These are phyloP conservation scores for Pitangus sulphuratus DNA, from an alignment of 2,797 vertebrate species.

Conservation along the genomic window DNA sequence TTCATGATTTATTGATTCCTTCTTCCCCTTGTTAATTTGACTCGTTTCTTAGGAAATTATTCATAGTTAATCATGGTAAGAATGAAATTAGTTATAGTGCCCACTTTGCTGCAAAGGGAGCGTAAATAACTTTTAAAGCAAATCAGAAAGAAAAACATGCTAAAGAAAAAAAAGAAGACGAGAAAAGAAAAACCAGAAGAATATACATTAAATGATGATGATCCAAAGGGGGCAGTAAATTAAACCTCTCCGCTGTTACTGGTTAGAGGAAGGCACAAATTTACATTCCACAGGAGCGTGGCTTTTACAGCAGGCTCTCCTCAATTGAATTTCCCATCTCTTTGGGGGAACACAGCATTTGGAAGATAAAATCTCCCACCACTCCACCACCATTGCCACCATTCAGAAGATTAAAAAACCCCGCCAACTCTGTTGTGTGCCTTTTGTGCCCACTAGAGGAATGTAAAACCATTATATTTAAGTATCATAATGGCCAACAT, in stretches of 20 bases:
- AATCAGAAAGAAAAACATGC: conserved; percentile 49
- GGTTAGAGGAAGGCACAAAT: conserved; percentile 60
- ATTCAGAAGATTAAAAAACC: conserved; percentile 73
- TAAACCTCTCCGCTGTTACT: conserved; percentile 59
- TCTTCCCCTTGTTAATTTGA: conserved; percentile 80
- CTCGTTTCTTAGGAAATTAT: conserved; percentile 82
- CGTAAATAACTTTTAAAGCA: conserved; percentile 79
- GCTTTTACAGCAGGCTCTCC: conserved; percentile 69
- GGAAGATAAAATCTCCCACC: conserved; percentile 71
- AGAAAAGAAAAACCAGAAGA: conserved; percentile 46
- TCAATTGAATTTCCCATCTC: conserved; percentile 62
- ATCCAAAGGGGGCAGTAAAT: conserved; percentile 62
- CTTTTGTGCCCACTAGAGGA: conserved; percentile 79
- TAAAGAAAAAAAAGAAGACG: conserved; percentile 26
- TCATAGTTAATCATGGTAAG: conserved; percentile 79
- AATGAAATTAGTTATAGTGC: conserved; percentile 79
- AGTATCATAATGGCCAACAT: conserved; percentile 84
- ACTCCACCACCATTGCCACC: conserved; percentile 55
- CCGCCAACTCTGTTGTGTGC: conserved; percentile 70
- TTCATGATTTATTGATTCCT: conserved; percentile 80
- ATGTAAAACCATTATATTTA: conserved; percentile 85
- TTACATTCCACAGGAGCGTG: conserved; percentile 30
- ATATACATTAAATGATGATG: conserved; percentile 57
- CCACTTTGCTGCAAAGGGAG: conserved; percentile 75
- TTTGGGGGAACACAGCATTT: conserved; percentile 73